phyloP scores from a whole-genome alignment of 2,113 vertebrate genomes.

The Euleptes europaea region DNA sequence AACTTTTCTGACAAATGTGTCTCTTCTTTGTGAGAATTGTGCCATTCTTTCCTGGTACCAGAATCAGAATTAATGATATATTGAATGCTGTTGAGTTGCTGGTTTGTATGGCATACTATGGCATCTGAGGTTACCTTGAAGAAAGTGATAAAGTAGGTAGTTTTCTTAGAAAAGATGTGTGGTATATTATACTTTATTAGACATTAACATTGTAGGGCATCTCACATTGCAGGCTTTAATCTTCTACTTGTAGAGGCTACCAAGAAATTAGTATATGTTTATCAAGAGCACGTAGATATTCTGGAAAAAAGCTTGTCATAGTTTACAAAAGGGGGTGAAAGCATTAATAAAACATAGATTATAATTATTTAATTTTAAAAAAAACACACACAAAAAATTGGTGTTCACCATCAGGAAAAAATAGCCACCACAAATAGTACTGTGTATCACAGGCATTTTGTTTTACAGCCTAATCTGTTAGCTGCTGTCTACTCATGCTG shows the following conservation, averaged over 20 bases:
- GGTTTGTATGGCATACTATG: constrained; percentile 3
- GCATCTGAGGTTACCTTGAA: neutral
- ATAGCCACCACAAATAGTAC: too few species aligned
- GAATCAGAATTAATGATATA: constrained; percentile 22
- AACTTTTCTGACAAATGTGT: neutral
- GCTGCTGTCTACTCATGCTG: too few species aligned
- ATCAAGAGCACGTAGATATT: constrained; percentile 30
- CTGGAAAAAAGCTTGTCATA: neutral
- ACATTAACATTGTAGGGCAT: neutral
- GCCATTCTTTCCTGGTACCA: neutral
- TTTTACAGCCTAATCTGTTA: too few species aligned
- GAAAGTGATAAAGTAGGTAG: neutral
- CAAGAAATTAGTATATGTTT: neutral
- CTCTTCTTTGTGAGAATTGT: neutral
- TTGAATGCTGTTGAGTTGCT: neutral
- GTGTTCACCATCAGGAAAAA: too few species aligned
- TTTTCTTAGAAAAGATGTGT: constrained; percentile 15
- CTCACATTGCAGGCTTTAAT: neutral
- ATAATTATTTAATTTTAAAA: too few species aligned
- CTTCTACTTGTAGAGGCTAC: too few species aligned
- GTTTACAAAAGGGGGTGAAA: neutral
- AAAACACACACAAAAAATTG: too few species aligned
- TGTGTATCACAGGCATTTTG: too few species aligned
- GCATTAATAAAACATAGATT: neutral
- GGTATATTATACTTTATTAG: neutral